Evolutionary conservation across 2,113 vertebrate genomes (phyloP).

Genomic region (Cathartes aura): DNA sequence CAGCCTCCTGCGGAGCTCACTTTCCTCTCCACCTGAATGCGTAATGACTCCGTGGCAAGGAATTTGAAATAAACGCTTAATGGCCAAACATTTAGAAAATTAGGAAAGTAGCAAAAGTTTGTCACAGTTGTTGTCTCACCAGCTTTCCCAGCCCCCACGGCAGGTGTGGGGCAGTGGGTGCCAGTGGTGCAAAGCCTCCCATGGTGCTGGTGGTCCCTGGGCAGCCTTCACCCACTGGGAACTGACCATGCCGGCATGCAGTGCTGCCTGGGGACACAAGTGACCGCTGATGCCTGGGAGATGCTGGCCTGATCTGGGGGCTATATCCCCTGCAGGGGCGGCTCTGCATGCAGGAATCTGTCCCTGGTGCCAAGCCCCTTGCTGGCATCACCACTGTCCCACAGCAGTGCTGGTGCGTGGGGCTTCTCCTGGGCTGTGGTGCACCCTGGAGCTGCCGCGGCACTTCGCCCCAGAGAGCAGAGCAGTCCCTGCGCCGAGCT

Average conservation of each 20-base stretch:
- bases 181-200: not conserved
- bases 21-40: conserved; percentile 66
- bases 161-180: not conserved
- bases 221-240: not conserved
- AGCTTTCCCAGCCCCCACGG: not conserved
- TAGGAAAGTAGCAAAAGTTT: not conserved
- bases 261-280: not conserved
- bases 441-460: not conserved
- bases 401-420: not conserved
- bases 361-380: not conserved
- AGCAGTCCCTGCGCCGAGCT: not conserved
- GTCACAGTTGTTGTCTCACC: not conserved
- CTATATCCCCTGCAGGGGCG: not conserved
- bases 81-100: conserved; percentile 27
- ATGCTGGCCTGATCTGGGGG: not conserved
- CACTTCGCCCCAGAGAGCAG: not conserved
- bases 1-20: conserved; percentile 52
- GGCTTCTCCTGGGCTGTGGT: not conserved
- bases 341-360: not conserved
- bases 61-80: conserved; percentile 33
- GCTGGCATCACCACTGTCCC: not conserved
- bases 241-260: rapidly evolving
- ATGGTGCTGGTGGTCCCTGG: rapidly evolving
- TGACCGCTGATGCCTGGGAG: rapidly evolving
- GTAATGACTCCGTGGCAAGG: conserved; percentile 49